phyloP scores from a whole-genome alignment of 2,797 vertebrate species.

The Neoniphon sammara region DNA sequence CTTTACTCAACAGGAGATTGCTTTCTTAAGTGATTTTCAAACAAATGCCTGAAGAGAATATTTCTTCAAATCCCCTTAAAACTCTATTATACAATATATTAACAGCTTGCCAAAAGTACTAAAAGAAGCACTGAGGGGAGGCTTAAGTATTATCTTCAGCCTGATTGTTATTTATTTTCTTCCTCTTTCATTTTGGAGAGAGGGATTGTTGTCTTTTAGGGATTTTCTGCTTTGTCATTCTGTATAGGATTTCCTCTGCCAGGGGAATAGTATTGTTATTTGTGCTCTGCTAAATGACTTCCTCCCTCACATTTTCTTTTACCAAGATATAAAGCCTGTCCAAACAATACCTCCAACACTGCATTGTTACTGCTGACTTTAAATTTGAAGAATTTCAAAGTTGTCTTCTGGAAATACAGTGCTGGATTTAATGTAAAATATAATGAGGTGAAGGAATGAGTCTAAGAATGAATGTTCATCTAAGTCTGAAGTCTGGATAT shows the following conservation, averaged over 20 bases:
- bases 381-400: conserved; percentile 35
- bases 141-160: conserved; percentile 45
- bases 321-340: conserved; percentile 34
- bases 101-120: conserved; percentile 56
- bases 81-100: conserved; percentile 44
- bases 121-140: conserved; percentile 35
- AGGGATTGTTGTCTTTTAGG: conserved; percentile 62
- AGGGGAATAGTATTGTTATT: conserved; percentile 61
- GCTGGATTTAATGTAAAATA: conserved; percentile 9
- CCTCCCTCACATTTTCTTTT: conserved; percentile 33
- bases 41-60: conserved; percentile 53
- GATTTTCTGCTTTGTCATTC: conserved; percentile 74
- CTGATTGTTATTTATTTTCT: conserved; percentile 39
- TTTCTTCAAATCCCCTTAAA: conserved; percentile 58
- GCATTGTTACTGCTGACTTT: conserved; percentile 33
- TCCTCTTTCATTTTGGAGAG: conserved; percentile 57
- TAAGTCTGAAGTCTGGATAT: too few relatives aligned
- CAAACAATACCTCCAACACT: conserved; percentile 62
- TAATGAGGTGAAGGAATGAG: neutral
- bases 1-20: conserved; percentile 45
- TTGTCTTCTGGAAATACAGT: conserved; percentile 6
- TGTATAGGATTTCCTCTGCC: conserved; percentile 77
- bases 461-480: neutral
- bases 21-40: conserved; percentile 58
- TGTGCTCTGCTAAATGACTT: conserved; percentile 61